Conservation (phyloP, 2,888 invertebrate genomes). For the Hymenopus coronatus region DNA sequence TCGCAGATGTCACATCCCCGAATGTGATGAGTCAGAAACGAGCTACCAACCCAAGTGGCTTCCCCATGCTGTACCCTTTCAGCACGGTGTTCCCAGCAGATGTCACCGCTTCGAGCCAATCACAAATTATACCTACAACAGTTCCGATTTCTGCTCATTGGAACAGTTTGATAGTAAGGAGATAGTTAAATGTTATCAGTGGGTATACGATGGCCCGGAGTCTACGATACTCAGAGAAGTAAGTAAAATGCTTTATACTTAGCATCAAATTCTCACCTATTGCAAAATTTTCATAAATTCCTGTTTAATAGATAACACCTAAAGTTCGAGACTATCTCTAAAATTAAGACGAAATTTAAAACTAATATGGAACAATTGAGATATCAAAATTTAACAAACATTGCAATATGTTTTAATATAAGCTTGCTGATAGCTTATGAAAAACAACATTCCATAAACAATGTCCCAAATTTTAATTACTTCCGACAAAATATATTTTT, state of each 20-base stretch:
- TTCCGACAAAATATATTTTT: too few relatives aligned
- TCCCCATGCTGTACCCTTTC: slow-evolving; percentile 46
- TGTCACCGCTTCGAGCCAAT: slow-evolving; percentile 27
- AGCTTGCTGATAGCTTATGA: too few relatives aligned
- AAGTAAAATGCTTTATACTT: not conserved
- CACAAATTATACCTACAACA: not conserved
- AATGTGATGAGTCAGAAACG: slow-evolving; percentile 49
- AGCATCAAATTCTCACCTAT: too few relatives aligned
- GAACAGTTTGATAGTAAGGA: slow-evolving; percentile 31
- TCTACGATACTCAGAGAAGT: slow-evolving; percentile 66
- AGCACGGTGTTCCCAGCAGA: slow-evolving; percentile 34
- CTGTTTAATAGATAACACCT: too few relatives aligned
- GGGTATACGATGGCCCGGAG: slow-evolving; percentile 57
- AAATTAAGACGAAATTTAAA: too few relatives aligned
- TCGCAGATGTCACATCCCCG: slow-evolving; percentile 53
- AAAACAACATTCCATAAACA: too few relatives aligned
- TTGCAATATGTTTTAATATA: too few relatives aligned
- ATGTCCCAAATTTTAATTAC: too few relatives aligned
- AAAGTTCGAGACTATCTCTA: too few relatives aligned
- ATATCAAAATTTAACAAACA: too few relatives aligned
- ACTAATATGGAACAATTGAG: too few relatives aligned
- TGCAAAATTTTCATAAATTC: too few relatives aligned
- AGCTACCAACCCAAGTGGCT: slow-evolving; percentile 50
- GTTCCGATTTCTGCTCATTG: slow-evolving; percentile 43
- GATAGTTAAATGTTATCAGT: slow-evolving; percentile 51